Base-by-base conservation (phyloP, 2,113 vertebrate species). In the Xerus inauris region DNA sequence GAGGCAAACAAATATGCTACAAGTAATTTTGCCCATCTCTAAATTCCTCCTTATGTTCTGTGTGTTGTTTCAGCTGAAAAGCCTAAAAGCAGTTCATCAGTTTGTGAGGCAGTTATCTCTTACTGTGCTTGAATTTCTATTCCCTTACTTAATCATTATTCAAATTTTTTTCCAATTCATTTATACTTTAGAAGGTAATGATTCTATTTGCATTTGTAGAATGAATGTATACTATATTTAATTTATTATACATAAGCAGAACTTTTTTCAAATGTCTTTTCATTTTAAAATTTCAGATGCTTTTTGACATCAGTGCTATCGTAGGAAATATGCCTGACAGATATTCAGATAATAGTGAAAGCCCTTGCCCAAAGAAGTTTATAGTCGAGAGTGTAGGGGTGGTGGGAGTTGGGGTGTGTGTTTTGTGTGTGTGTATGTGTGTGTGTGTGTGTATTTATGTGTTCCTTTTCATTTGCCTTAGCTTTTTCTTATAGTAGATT, bases 11-110 rank as follows among this genome's bases (percentile, higher is more conserved):
- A 12, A 7, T 28, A 26, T 38, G 72, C 59, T 71, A 40, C 17
- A 49, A 30, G 47, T 38, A 45, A 24, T 35, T 76, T 35, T 82
- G 9, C 38, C 19, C 45, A 7, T 87, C n/a, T 87, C 87, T 82
- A 82, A 77, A 49, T 57, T 54, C 30, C 54, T 49, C 16, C 26
- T 11, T 40, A 6, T 35, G 38, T 45, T 54, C 51, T 62, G 14
- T 69, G 35, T 89, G 6, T 81, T 83, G 71, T 90, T 82, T 85
- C 62, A 72, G 28, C 45, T 73, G 26, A 88, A 91, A 77, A 77
- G 19, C 35, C 49, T 75, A 10, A 35, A 79, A 67, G 17, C 75
- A 32, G n/a, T 62, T 62, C 35, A 87, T 79, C 45, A 24, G 20
- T 71, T 59, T 91, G 10, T 81, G 47, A 38, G 35, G 26, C 32